Conservation (phyloP, 2,797 vertebrate species). For the Galaxias olidus region DNA sequence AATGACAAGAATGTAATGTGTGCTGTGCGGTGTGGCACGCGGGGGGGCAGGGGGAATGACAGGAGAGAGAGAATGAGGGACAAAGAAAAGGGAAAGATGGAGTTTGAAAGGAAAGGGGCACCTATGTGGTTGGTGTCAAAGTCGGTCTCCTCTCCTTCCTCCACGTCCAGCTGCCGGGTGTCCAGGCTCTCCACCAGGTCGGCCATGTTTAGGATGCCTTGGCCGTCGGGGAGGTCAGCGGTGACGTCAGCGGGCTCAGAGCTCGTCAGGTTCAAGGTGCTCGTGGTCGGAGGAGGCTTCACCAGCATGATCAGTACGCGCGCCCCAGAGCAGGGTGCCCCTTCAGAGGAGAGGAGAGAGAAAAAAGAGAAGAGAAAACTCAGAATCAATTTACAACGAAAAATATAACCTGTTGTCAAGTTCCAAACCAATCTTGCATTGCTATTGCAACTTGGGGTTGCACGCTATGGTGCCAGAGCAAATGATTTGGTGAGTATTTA, state of each 20-base stretch:
- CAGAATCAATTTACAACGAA: background rate
- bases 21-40: background rate
- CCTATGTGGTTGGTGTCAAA: constrained; percentile 70
- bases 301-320: constrained; percentile 73
- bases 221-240: constrained; percentile 11
- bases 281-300: constrained; percentile 63
- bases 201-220: constrained; percentile 74
- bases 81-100: background rate
- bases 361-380: constrained; percentile 2
- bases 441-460: too few species aligned
- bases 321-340: constrained; percentile 62
- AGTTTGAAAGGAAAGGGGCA: constrained; percentile 30
- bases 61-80: background rate
- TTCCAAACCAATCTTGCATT: too few species aligned
- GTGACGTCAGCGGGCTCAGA: constrained; percentile 58
- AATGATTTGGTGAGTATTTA: too few species aligned
- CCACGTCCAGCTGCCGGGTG: constrained; percentile 87
- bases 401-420: too few species aligned
- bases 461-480: too few species aligned
- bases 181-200: constrained; percentile 91
- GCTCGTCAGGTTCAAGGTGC: constrained; percentile 76
- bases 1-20: too few species aligned
- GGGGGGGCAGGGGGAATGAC: background rate
- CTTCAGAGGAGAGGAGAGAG: constrained; percentile 3
- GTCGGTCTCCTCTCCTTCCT: constrained; percentile 87